Percentiles rank a stretch among this genome's conserved stretches.
These are phyloP conservation scores for Electrona antarctica DNA, from an alignment of 2,113 vertebrate species.

Conservation along the genomic window DNA sequence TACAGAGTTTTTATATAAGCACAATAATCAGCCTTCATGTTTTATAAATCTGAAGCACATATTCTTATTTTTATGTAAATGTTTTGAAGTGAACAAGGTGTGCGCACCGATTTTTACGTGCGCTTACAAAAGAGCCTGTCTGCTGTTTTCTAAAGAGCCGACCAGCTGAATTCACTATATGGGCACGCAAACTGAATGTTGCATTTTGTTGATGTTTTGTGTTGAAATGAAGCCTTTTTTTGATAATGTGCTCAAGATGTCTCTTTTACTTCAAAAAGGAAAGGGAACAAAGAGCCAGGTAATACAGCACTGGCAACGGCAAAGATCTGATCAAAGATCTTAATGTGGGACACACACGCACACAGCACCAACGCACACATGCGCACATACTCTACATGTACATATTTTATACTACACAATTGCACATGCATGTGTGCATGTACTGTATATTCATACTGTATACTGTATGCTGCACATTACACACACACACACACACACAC, in stretches of 20 bases:
- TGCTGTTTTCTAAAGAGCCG: too few species aligned
- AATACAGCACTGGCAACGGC: conserved; percentile 21
- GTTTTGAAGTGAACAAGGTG: too few species aligned
- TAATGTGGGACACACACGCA: conserved; percentile 24
- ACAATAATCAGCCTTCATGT: neutral
- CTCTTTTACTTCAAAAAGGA: conserved; percentile 5
- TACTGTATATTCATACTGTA: too few species aligned
- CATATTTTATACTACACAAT: too few species aligned
- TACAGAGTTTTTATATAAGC: neutral
- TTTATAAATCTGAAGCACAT: too few species aligned
- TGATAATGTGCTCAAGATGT: conserved; percentile 8
- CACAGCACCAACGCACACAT: neutral
- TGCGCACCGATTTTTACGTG: too few species aligned
- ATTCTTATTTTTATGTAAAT: neutral
- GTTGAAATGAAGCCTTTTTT: neutral
- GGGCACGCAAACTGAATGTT: neutral
- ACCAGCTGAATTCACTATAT: too few species aligned
- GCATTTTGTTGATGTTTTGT: neutral
- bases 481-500: neutral
- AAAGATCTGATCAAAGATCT: conserved; percentile 42
- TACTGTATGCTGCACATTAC: too few species aligned
- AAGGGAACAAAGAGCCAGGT: conserved; percentile 21
- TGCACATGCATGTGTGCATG: too few species aligned
- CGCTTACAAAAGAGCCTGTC: too few species aligned
- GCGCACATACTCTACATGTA: neutral